A percentile compares a stretch with the other conserved stretches of the same genome.
phyloP scores from a whole-genome alignment of 2,797 vertebrate genomes.

The Xenentodon cancila region DNA sequence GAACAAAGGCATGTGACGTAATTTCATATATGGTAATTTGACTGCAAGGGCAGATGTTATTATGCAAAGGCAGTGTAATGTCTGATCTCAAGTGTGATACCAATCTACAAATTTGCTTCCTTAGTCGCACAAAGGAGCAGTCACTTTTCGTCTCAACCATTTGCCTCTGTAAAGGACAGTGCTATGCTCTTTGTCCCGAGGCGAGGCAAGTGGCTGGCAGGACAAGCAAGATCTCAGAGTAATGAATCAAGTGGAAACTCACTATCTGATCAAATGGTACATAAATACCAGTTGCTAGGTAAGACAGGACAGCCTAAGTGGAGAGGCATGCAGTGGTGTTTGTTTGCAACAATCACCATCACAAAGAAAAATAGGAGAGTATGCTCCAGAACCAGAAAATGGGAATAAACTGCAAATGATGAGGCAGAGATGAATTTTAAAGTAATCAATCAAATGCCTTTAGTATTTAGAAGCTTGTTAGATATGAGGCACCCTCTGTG shows the following conservation, averaged over 20 bases:
- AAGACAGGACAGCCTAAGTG: conserved; percentile 11
- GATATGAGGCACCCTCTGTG: conserved; percentile 36
- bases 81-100: conserved; percentile 26
- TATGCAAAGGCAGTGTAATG: conserved; percentile 34
- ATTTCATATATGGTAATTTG: conserved; percentile 48
- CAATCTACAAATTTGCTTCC: conserved; percentile 38
- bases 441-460: conserved; percentile 18
- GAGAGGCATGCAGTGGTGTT: neutral
- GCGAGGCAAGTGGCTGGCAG: conserved; percentile 24
- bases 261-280: conserved; percentile 42
- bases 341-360: conserved; percentile 1
- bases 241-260: conserved; percentile 49
- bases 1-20: conserved; percentile 29
- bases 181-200: conserved; percentile 26
- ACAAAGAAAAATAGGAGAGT: conserved; percentile 11
- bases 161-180: conserved; percentile 20
- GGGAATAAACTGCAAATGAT: conserved; percentile 1
- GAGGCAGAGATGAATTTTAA: conserved; percentile 20
- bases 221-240: conserved; percentile 25
- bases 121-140: conserved; percentile 20
- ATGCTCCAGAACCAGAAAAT: conserved; percentile 10
- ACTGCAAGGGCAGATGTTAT: conserved; percentile 29
- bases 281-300: conserved; percentile 27
- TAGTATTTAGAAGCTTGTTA: conserved; percentile 35
- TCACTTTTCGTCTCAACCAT: conserved; percentile 18